Percentiles rank a stretch among this genome's conserved stretches.
phyloP scores from a whole-genome alignment of 1,140 invertebrate species.

The Cotesia typhae region DNA sequence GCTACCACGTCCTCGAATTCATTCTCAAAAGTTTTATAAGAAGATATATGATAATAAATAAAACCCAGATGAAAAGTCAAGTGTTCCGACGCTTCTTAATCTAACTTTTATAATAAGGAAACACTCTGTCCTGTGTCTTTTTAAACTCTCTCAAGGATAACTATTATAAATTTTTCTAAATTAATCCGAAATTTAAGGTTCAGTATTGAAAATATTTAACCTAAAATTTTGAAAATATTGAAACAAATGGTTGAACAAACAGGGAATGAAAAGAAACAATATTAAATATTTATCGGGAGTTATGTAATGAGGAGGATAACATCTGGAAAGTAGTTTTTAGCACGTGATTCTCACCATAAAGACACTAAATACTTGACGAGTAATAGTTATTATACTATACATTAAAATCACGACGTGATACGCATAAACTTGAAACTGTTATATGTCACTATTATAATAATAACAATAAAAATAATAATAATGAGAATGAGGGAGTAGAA shows the following conservation, averaged over 20 bases:
- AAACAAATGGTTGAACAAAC: background rate
- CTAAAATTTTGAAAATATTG: too few species aligned
- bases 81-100: background rate
- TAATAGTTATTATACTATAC: slow-evolving; percentile 17
- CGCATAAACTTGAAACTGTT: slow-evolving; percentile 26
- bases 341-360: slow-evolving; percentile 34
- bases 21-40: slow-evolving; percentile 4
- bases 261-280: too few species aligned
- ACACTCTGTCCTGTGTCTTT: background rate
- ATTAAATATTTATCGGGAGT: slow-evolving; percentile 3
- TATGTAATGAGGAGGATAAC: slow-evolving; percentile 4
- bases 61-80: background rate
- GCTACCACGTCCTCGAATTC: slow-evolving; percentile 13
- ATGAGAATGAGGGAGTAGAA: background rate
- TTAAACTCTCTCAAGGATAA: background rate
- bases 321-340: slow-evolving; percentile 19
- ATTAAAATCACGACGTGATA: slow-evolving; percentile 35
- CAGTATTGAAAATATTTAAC: too few species aligned
- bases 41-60: slow-evolving; percentile 11
- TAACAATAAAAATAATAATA: background rate
- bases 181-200: background rate
- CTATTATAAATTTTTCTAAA: background rate
- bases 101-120: background rate
- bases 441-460: background rate
- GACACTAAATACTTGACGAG: slow-evolving; percentile 17